Conservation (phyloP, 2,113 vertebrate species). For the Notechis scutatus region DNA sequence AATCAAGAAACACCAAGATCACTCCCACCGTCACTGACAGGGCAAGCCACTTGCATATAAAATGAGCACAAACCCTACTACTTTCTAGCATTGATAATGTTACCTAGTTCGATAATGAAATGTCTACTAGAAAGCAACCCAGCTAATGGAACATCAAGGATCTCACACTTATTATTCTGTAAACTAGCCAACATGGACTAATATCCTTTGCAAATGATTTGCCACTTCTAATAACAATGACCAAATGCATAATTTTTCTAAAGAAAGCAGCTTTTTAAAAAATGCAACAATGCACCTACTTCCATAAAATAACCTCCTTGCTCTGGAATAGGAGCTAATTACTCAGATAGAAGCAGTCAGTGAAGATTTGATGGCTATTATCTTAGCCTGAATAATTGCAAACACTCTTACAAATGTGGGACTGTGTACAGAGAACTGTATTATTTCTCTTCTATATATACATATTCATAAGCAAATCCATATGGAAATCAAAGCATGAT, state of each 20-base stretch:
- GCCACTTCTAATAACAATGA: not conserved
- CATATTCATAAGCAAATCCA: constrained; percentile 23
- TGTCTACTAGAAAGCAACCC: not conserved
- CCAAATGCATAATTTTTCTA: not conserved
- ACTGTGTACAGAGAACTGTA: not conserved
- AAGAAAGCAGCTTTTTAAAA: constrained; percentile 16
- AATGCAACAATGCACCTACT: constrained; percentile 15
- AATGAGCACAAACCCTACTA: not conserved
- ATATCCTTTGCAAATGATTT: constrained; percentile 5
- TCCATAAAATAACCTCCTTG: constrained; percentile 15
- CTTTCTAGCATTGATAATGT: not conserved
- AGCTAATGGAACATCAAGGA: not conserved
- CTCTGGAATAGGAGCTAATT: constrained; percentile 14
- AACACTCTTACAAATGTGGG: constrained; percentile 7
- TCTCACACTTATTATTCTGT: not conserved
- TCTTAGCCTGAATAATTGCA: constrained; percentile 22
- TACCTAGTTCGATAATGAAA: not conserved
- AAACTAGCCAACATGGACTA: not conserved
- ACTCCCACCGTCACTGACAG: not conserved
- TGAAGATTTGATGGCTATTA: constrained; percentile 8
- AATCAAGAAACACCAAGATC: not conserved
- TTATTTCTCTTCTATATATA: constrained; percentile 20
- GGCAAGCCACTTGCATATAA: not conserved
- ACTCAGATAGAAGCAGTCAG: constrained; percentile 11
- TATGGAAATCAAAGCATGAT: constrained; percentile 19